phyloP scores from a whole-genome alignment of 2,888 invertebrate species.

The Athalia circularis region DNA sequence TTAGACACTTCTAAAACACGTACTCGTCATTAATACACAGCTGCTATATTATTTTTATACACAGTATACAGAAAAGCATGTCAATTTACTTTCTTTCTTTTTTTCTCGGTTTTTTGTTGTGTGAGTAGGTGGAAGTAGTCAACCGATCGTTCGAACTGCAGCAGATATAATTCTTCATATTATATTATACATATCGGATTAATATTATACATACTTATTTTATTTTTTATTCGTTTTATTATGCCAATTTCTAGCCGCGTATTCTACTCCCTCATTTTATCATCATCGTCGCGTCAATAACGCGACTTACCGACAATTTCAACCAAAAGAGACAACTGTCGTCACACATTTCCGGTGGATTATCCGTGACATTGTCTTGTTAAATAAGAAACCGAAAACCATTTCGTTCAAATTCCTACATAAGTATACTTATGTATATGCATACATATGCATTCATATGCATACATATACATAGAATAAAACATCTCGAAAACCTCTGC shows the following conservation, averaged over 20 bases:
- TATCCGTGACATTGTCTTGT: too few species aligned
- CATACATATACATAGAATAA: background rate
- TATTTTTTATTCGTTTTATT: background rate
- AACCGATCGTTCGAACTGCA: slow-evolving; percentile 7
- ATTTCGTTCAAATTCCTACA: too few species aligned
- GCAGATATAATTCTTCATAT: too few species aligned
- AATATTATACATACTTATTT: background rate
- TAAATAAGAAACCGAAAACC: too few species aligned
- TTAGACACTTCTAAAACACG: slow-evolving; percentile 39
- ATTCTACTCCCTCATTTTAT: too few species aligned
- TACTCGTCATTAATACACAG: background rate
- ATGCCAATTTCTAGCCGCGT: too few species aligned
- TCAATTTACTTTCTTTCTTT: background rate
- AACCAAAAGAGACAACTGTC: too few species aligned
- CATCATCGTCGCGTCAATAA: too few species aligned
- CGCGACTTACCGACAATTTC: too few species aligned
- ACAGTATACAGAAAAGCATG: background rate
- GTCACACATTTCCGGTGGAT: too few species aligned
- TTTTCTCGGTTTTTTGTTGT: background rate
- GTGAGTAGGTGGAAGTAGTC: slow-evolving; percentile 20
- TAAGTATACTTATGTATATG: background rate
- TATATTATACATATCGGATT: background rate
- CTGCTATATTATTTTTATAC: background rate
- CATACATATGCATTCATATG: background rate
- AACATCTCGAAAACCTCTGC: slow-evolving; percentile 49